These are phyloP conservation scores for Scomber japonicus DNA, from an alignment of 2,113 vertebrate species.

Conservation along the genomic window DNA sequence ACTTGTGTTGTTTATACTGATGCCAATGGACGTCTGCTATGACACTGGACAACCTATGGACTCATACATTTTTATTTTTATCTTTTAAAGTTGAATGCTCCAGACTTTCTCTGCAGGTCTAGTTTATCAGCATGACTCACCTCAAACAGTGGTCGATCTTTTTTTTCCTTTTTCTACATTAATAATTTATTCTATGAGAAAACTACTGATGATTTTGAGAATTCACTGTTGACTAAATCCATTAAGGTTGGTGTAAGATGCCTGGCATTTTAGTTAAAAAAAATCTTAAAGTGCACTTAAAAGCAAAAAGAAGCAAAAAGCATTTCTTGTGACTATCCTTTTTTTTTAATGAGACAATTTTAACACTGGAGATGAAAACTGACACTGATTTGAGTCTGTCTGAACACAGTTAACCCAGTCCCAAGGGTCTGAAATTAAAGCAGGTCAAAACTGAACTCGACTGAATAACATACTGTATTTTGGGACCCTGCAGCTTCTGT, in stretches of 20 bases:
- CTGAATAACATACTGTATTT: constrained; percentile 21
- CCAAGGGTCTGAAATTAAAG: no score
- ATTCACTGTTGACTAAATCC: constrained; percentile 85
- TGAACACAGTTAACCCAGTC: no score
- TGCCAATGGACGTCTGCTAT: constrained; percentile 68
- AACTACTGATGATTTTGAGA: constrained; percentile 85
- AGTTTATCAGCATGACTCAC: constrained; percentile 79
- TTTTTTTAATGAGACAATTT: constrained; percentile 29
- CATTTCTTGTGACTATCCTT: neutral
- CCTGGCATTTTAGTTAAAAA: constrained; percentile 41
- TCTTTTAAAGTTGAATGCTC: constrained; percentile 8
- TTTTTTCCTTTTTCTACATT: constrained; percentile 86
- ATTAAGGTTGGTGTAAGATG: constrained; percentile 62
- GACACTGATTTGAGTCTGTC: neutral
- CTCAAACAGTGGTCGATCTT: constrained; percentile 54
- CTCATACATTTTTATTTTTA: constrained; percentile 8
- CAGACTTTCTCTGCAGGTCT: constrained; percentile 40
- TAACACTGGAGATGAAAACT: constrained; percentile 85
- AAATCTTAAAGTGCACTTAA: constrained; percentile 47
- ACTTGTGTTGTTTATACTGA: constrained; percentile 48
- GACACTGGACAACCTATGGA: constrained; percentile 48
- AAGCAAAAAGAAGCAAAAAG: neutral
- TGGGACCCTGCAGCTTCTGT: constrained; percentile 36
- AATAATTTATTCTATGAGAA: constrained; percentile 97
- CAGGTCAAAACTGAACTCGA: constrained; percentile 5